These are phyloP conservation scores for Albula glossodonta DNA, from an alignment of 2,113 vertebrate genomes.

Conservation along the genomic window DNA sequence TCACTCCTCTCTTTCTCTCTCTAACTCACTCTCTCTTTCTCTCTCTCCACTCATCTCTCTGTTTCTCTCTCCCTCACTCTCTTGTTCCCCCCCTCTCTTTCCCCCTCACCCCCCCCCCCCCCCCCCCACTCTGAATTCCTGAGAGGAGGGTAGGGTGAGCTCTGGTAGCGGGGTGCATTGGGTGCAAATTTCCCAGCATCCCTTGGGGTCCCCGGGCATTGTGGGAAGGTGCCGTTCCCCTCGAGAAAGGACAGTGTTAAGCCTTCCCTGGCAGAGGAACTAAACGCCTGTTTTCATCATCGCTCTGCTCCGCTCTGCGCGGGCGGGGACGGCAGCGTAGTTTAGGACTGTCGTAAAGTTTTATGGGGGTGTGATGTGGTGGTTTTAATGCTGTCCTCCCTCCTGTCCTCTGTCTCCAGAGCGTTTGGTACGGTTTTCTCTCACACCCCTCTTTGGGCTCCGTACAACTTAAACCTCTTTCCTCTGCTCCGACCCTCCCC, in stretches of 20 bases:
- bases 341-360: slow-evolving; percentile 4
- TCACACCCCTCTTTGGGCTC: slow-evolving; percentile 7
- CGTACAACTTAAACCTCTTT: neutral
- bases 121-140: neutral
- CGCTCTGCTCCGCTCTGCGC: neutral
- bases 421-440: slow-evolving; percentile 5
- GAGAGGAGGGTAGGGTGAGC: neutral
- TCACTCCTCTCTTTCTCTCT: too few species aligned
- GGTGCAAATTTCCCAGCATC: too few species aligned
- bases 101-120: neutral
- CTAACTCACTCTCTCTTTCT: too few species aligned
- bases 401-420: neutral
- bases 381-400: neutral
- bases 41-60: too few species aligned
- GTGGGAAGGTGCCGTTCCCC: neutral
- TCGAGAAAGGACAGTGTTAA: neutral
- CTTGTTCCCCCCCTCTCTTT: neutral
- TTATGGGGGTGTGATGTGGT: slow-evolving; percentile 12
- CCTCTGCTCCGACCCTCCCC: neutral
- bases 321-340: neutral
- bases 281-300: neutral
- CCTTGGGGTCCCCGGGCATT: neutral
- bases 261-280: neutral
- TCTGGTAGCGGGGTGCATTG: neutral
- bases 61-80: neutral